phyloP scores from a whole-genome alignment of 2,888 invertebrate species.

The Drosophila colorata region DNA sequence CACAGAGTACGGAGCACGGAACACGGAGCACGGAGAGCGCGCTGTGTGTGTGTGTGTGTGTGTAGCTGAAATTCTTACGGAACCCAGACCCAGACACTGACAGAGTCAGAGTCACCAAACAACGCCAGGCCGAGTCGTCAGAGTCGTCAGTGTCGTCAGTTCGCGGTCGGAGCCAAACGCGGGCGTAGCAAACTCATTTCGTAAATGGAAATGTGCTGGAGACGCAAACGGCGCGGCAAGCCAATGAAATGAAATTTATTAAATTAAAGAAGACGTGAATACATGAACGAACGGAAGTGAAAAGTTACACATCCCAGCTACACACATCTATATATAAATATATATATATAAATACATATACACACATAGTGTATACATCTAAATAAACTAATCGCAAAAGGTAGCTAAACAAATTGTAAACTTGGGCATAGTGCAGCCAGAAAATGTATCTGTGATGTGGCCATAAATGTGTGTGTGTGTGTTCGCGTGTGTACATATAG shows the following conservation, averaged over 20 bases:
- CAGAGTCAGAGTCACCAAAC: constrained; percentile 59
- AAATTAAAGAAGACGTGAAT: constrained; percentile 72
- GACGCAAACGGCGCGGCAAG: constrained; percentile 49
- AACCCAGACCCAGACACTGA: constrained; percentile 61
- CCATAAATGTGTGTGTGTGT: constrained; percentile 30
- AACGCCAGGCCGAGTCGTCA: constrained; percentile 46
- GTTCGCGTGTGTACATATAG: constrained; percentile 27
- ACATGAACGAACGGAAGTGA: constrained; percentile 68
- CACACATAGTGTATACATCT: constrained; percentile 27
- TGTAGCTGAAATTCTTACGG: constrained; percentile 65
- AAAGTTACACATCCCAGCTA: constrained; percentile 46
- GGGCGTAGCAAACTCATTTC: constrained; percentile 63
- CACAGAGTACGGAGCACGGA: constrained; percentile 37
- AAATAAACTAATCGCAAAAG: constrained; percentile 66
- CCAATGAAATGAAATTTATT: constrained; percentile 75
- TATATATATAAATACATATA: constrained; percentile 6
- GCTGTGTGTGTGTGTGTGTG: constrained; percentile 9
- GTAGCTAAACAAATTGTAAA: constrained; percentile 52
- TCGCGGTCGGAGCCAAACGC: constrained; percentile 45
- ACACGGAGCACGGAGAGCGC: constrained; percentile 27
- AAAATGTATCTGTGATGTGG: constrained; percentile 71
- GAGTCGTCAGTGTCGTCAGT: constrained; percentile 46
- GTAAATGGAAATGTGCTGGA: constrained; percentile 69
- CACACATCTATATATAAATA: constrained; percentile 4
- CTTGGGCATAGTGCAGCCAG: constrained; percentile 41